A percentile compares a stretch with the other conserved stretches of the same genome.
Conservation (phyloP, 2,113 vertebrate species). For the Chionis minor region DNA sequence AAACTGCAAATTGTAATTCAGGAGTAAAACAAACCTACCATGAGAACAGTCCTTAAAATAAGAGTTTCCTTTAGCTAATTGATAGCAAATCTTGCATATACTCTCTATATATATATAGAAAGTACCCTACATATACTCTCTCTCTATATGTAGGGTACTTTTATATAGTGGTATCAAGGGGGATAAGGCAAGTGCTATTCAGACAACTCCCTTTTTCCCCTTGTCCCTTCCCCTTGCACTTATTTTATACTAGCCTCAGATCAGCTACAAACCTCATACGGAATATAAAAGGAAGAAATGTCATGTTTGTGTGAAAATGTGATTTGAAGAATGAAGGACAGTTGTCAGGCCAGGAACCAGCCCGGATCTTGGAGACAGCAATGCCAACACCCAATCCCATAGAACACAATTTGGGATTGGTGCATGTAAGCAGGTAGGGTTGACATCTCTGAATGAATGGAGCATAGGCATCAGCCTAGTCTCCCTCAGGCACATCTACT, state of each 20-base stretch:
- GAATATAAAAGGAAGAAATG: neutral
- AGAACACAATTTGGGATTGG: neutral
- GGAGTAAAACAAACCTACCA: neutral
- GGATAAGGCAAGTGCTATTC: neutral
- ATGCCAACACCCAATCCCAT: neutral
- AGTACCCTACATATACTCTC: neutral
- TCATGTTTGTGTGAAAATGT: neutral
- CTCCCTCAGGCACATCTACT: neutral
- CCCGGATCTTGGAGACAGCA: neutral
- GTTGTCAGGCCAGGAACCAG: neutral
- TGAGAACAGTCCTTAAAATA: neutral
- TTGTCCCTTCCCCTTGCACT: neutral
- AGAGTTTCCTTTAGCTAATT: neutral
- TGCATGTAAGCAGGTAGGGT: neutral
- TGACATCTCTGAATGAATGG: neutral
- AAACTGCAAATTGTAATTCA: neutral
- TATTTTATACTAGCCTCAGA: neutral
- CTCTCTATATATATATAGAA: neutral
- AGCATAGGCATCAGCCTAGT: neutral
- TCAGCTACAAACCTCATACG: neutral
- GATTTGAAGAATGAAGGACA: neutral
- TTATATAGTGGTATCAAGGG: neutral
- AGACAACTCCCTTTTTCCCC: neutral
- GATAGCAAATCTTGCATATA: neutral
- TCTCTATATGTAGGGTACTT: neutral